A percentile compares a stretch with the other conserved stretches of the same genome.
These are phyloP conservation scores for Conomelus anceps DNA, from an alignment of 2,888 invertebrate species.

Conservation along the genomic window DNA sequence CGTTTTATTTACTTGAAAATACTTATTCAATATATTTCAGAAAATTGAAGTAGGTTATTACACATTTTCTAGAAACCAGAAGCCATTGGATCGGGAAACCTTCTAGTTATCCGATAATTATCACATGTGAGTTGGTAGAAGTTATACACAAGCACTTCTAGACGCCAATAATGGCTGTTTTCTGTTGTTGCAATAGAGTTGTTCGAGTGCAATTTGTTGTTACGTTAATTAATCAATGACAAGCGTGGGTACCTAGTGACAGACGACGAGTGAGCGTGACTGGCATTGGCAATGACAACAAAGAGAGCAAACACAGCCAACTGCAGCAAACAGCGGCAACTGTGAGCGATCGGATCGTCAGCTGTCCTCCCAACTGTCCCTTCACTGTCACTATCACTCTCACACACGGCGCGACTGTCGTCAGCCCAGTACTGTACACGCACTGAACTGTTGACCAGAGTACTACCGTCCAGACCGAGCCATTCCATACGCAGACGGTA, in stretches of 20 bases:
- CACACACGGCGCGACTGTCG: conserved; percentile 30
- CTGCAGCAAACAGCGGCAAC: conserved; percentile 16
- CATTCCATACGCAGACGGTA: conserved; percentile 31
- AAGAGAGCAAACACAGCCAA: conserved; percentile 8
- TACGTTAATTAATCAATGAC: not conserved
- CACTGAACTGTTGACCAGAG: conserved; percentile 29
- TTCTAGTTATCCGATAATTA: too few species aligned
- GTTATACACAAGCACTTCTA: not conserved
- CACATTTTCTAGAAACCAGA: too few species aligned
- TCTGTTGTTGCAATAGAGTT: not conserved
- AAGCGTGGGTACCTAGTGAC: conserved; percentile 15
- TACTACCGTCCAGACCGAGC: conserved; percentile 29
- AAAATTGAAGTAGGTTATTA: too few species aligned
- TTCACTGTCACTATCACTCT: not conserved
- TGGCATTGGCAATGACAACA: not conserved
- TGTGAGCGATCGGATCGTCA: conserved; percentile 7
- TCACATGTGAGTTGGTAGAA: not conserved
- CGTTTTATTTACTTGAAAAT: too few species aligned
- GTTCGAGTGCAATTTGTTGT: not conserved
- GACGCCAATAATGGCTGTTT: not conserved
- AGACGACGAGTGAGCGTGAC: conserved; percentile 7
- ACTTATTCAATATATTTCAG: too few species aligned
- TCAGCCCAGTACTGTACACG: conserved; percentile 25
- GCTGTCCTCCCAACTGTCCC: not conserved
- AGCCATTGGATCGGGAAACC: too few species aligned